These are phyloP conservation scores for Phaethornis superciliosus DNA, from an alignment of 2,113 vertebrate genomes.

Conservation along the genomic window DNA sequence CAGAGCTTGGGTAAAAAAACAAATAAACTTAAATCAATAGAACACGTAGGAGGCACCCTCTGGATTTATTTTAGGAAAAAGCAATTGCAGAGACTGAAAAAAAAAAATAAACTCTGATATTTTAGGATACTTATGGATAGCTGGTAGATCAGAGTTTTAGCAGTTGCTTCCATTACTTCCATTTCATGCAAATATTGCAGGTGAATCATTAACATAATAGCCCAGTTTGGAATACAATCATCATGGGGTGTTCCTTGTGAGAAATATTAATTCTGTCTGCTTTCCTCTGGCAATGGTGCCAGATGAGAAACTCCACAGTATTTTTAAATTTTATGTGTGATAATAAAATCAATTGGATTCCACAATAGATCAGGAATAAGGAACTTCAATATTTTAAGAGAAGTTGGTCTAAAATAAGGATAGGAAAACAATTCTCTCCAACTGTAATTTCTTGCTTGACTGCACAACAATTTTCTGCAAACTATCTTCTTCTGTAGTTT, in stretches of 20 bases:
- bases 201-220: constrained; percentile 41
- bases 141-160: not conserved
- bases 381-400: constrained; percentile 59
- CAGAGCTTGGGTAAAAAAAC: not conserved
- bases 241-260: not conserved
- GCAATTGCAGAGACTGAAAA: constrained; percentile 20
- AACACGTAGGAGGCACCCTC: not conserved
- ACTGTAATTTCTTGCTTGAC: constrained; percentile 67
- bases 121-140: constrained; percentile 23
- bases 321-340: constrained; percentile 46
- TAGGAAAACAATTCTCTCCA: constrained; percentile 54
- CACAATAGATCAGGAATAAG: constrained; percentile 48
- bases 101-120: constrained; percentile 35
- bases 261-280: constrained; percentile 47
- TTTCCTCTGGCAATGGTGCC: not conserved
- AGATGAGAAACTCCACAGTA: not conserved
- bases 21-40: not conserved
- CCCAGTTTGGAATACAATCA: not conserved
- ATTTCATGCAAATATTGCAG: constrained; percentile 40
- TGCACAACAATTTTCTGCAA: constrained; percentile 71
- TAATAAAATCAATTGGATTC: constrained; percentile 63
- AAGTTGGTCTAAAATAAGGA: constrained; percentile 49
- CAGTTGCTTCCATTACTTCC: not conserved
- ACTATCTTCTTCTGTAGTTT: constrained; percentile 38
- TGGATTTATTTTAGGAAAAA: constrained; percentile 46